phyloP scores from a whole-genome alignment of 1,140 invertebrate genomes.

The Cylas formicarius region DNA sequence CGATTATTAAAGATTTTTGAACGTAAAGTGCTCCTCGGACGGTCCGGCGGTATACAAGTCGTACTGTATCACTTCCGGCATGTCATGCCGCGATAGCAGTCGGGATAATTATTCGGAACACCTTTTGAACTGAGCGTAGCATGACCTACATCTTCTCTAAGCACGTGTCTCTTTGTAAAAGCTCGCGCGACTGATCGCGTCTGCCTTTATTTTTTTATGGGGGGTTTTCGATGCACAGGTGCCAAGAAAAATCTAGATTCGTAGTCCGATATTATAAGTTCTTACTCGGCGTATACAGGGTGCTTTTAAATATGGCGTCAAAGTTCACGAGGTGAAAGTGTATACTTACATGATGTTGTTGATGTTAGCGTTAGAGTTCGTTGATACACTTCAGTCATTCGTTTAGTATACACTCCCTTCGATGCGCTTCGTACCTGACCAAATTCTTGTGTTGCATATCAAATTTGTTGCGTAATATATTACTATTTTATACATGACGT shows the following conservation, averaged over 20 bases:
- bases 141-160: conserved; percentile 18
- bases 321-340: too few species aligned
- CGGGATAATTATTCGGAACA: conserved; percentile 15
- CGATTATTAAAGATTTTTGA: conserved; percentile 4
- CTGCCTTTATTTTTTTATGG: conserved; percentile 1
- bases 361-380: too few species aligned
- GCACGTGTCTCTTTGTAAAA: conserved; percentile 15
- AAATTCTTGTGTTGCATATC: too few species aligned
- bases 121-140: conserved; percentile 18
- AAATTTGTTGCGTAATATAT: too few species aligned
- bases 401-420: too few species aligned
- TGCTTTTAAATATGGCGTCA: too few species aligned
- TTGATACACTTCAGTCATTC: too few species aligned
- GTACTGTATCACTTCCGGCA: conserved; percentile 14
- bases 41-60: too few species aligned
- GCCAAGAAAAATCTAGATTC: background rate
- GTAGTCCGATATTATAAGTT: background rate
- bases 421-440: too few species aligned
- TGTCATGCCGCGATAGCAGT: conserved; percentile 11
- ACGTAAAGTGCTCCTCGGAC: conserved; percentile 7
- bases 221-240: conserved; percentile 5
- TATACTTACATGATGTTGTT: too few species aligned
- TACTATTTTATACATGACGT: too few species aligned
- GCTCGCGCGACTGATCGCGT: too few species aligned
- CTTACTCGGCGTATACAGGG: background rate